Percentiles rank a stretch among this genome's conserved stretches.
Conservation (phyloP, 2,888 invertebrate species). For the Drosophila borborema region DNA sequence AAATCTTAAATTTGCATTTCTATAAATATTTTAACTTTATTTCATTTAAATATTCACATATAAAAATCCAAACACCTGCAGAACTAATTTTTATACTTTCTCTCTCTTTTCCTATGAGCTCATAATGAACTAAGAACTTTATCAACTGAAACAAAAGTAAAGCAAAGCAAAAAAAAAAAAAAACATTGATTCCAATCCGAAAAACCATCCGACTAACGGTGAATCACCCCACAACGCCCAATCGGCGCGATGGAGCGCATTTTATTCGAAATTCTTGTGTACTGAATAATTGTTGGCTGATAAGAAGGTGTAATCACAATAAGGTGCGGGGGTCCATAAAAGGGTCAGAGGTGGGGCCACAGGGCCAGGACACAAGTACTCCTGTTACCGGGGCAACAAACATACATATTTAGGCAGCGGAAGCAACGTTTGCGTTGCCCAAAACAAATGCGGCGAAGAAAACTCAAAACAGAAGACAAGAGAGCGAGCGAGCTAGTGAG, state of each 20-base stretch:
- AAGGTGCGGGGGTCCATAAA: conserved; percentile 10
- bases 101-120: neutral
- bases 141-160: conserved; percentile 4
- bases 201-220: conserved; percentile 20
- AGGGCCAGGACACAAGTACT: conserved; percentile 29
- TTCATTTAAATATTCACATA: neutral
- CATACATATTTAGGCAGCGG: conserved; percentile 11
- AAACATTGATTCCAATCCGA: conserved; percentile 15
- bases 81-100: neutral
- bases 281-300: conserved; percentile 39
- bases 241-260: conserved; percentile 26
- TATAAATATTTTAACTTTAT: no score
- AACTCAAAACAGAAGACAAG: neutral
- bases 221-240: conserved; percentile 49
- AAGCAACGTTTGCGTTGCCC: neutral
- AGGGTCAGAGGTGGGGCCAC: conserved; percentile 1
- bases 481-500: neutral
- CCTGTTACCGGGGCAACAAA: conserved; percentile 39
- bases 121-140: conserved; percentile 4
- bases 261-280: conserved; percentile 36
- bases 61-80: neutral
- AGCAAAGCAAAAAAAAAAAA: conserved; percentile 1
- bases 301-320: conserved; percentile 41
- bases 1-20: no score
- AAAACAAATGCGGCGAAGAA: conserved; percentile 36